These are phyloP conservation scores for Polydesmus complanatus DNA, from an alignment of 2,888 invertebrate genomes.

Conservation along the genomic window DNA sequence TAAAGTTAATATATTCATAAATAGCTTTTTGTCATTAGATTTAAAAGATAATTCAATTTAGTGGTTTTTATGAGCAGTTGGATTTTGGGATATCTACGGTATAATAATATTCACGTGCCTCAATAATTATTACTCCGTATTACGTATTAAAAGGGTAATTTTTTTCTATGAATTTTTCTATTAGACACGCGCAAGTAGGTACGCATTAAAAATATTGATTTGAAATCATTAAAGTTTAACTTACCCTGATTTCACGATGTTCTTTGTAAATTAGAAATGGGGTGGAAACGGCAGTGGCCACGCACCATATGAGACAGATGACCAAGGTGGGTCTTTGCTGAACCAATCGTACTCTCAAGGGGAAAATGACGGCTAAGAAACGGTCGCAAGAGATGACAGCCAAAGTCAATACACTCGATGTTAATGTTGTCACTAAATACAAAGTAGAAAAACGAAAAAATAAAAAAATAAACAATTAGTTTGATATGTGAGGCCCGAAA, in stretches of 20 bases:
- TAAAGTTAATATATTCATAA: too few species aligned
- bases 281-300: constrained; percentile 29
- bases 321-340: constrained; percentile 32
- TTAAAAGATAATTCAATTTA: too few species aligned
- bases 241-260: constrained; percentile 24
- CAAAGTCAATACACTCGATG: constrained; percentile 35
- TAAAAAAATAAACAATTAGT: background rate
- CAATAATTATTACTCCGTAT: too few species aligned
- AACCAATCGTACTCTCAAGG: constrained; percentile 36
- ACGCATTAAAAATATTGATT: too few species aligned
- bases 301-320: constrained; percentile 33
- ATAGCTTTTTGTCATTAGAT: too few species aligned
- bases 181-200: too few species aligned
- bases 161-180: too few species aligned
- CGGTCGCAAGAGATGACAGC: constrained; percentile 37
- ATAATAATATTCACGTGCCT: too few species aligned
- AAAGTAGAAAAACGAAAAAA: background rate
- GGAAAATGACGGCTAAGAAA: constrained; percentile 37
- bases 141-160: too few species aligned
- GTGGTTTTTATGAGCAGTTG: too few species aligned
- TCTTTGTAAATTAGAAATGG: constrained; percentile 32
- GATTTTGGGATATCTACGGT: too few species aligned
- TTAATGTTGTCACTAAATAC: constrained; percentile 32
- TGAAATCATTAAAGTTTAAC: too few species aligned
- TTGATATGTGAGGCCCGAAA: background rate